phyloP scores from a whole-genome alignment of 2,113 vertebrate species.

The Ahaetulla prasina region DNA sequence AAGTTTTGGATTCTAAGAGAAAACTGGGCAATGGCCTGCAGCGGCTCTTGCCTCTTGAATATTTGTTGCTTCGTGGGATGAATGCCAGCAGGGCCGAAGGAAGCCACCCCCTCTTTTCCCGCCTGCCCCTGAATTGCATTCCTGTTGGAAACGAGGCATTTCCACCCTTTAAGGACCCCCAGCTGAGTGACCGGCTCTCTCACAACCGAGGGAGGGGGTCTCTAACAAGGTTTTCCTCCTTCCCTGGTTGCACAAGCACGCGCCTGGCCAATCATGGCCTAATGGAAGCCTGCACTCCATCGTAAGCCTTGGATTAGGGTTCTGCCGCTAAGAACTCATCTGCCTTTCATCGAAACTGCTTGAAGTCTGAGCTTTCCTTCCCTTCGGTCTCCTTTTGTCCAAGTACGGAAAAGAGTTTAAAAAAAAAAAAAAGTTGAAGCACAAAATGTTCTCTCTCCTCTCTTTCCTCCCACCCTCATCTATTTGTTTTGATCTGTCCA shows the following conservation, averaged over 20 bases:
- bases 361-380: constrained; percentile 19
- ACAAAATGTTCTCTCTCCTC: not conserved
- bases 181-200: constrained; percentile 23
- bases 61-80: not conserved
- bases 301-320: constrained; percentile 40
- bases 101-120: fast-evolving
- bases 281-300: constrained; percentile 51
- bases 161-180: constrained; percentile 41
- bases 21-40: not conserved
- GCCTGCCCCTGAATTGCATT: constrained; percentile 10
- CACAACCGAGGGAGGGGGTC: constrained; percentile 37
- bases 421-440: constrained; percentile 11
- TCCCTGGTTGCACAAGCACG: not conserved
- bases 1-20: not conserved
- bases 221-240: constrained; percentile 41
- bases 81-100: not conserved
- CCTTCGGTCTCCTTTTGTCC: constrained; percentile 25
- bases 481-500: not conserved
- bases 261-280: not conserved
- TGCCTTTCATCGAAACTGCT: constrained; percentile 17
- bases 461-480: not conserved
- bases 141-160: constrained; percentile 43
- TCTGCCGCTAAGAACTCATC: constrained; percentile 32
- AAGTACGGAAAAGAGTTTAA: not conserved
- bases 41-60: not conserved